Evolutionary conservation across 2,797 vertebrate species (phyloP).

Genomic region (Halcyon leucocephala): DNA sequence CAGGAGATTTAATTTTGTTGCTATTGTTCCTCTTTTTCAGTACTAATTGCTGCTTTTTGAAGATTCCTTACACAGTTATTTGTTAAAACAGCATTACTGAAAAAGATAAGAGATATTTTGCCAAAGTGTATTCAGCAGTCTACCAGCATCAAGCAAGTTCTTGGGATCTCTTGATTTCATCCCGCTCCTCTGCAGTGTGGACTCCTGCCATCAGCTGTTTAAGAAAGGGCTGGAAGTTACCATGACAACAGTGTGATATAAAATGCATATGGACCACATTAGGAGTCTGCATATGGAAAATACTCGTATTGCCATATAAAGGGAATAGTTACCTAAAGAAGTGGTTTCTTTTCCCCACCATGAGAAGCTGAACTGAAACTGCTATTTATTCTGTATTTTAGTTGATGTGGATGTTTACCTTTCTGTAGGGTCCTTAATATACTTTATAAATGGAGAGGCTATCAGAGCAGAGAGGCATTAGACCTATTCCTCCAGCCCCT

Average conservation of each 20-base stretch:
- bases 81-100: neutral
- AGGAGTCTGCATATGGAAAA: constrained; percentile 46
- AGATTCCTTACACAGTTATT: neutral
- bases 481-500: neutral
- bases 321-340: neutral
- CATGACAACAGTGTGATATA: neutral
- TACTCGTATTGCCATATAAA: neutral
- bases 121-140: neutral
- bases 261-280: constrained; percentile 23
- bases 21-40: neutral
- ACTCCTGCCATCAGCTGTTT: constrained; percentile 25
- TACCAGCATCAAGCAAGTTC: neutral
- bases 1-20: neutral
- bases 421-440: neutral
- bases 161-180: neutral
- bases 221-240: constrained; percentile 18
- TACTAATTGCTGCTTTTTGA: constrained; percentile 11
- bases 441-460: neutral
- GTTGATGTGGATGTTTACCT: neutral
- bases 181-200: neutral
- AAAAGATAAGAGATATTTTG: neutral
- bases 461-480: neutral
- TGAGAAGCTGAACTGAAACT: neutral
- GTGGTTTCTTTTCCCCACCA: neutral
- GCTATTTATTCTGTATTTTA: neutral